phyloP scores from a whole-genome alignment of 1,140 invertebrate genomes.

The Caenorhabditis brenneri region DNA sequence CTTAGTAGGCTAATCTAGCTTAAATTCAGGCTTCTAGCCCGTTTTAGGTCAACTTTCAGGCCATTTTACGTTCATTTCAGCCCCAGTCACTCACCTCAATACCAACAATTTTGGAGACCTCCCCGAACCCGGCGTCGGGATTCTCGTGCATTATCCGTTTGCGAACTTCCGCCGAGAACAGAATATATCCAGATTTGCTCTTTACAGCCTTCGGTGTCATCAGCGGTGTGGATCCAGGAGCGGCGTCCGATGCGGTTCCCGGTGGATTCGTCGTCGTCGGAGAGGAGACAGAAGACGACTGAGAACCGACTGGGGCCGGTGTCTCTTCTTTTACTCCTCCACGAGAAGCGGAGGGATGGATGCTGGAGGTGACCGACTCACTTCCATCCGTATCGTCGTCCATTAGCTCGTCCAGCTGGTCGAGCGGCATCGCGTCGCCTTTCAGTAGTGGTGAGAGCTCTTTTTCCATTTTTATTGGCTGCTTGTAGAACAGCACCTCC shows the following conservation, averaged over 20 bases:
- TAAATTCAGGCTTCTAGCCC: no score
- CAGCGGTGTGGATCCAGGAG: conserved; percentile 16
- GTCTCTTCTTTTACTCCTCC: conserved; percentile 62
- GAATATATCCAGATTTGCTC: conserved; percentile 89
- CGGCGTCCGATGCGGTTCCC: not conserved
- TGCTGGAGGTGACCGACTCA: conserved; percentile 62
- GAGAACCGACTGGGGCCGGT: conserved; percentile 63
- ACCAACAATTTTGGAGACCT: conserved; percentile 94
- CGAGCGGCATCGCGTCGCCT: conserved; percentile 75
- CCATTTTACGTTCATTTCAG: no score
- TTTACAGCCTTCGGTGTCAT: conserved; percentile 73
- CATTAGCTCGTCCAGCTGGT: conserved; percentile 76
- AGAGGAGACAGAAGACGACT: not conserved
- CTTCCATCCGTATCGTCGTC: conserved; percentile 72
- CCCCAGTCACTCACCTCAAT: conserved; percentile 79
- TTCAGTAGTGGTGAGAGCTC: conserved; percentile 75
- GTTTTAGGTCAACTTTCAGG: no score
- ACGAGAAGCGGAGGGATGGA: not conserved
- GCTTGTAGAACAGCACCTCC: conserved; percentile 88
- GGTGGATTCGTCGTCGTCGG: conserved; percentile 51
- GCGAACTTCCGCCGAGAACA: conserved; percentile 94
- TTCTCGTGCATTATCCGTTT: conserved; percentile 85
- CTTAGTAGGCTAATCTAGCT: no score
- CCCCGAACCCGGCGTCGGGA: conserved; percentile 92
- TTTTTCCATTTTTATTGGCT: conserved; percentile 78